These are phyloP conservation scores for Epirrhoe alternata DNA, from an alignment of 2,888 invertebrate species.

Conservation along the genomic window DNA sequence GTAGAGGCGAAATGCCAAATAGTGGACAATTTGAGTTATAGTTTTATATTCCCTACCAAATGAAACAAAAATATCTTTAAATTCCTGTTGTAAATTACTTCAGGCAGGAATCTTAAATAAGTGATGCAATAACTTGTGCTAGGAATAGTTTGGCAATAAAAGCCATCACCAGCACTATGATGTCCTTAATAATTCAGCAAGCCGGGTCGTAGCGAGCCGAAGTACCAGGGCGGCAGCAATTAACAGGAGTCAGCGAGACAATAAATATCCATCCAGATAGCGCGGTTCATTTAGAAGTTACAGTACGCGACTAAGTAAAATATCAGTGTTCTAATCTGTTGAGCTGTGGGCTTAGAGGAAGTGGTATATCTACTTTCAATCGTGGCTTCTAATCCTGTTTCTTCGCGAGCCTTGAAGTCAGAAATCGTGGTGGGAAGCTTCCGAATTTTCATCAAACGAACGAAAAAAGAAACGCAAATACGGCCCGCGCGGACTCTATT, in stretches of 20 bases:
- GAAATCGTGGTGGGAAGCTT: no score
- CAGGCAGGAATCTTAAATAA: background rate
- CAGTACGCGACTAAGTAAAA: conserved; percentile 1
- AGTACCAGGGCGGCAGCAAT: conserved; percentile 41
- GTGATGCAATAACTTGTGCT: conserved; percentile 13
- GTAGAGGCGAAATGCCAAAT: background rate
- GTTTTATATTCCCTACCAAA: no score
- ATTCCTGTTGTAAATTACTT: background rate
- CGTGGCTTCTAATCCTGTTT: no score
- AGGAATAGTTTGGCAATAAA: conserved; percentile 20
- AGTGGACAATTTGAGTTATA: no score
- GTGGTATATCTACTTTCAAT: no score
- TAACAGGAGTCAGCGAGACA: conserved; percentile 29
- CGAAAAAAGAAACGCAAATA: no score
- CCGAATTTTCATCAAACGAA: no score
- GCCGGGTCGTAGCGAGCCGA: conserved; percentile 17
- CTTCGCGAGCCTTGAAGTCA: no score
- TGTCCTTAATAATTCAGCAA: conserved; percentile 28
- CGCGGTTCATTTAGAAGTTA: background rate
- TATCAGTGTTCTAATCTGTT: no score
- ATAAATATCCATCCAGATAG: conserved; percentile 43
- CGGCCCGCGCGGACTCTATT: no score
- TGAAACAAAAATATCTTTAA: no score
- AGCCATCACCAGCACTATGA: conserved; percentile 8
- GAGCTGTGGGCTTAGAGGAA: no score